A percentile compares a stretch with the other conserved stretches of the same genome.
Conservation (phyloP, 2,113 vertebrate species). For the Bufo bufo region DNA sequence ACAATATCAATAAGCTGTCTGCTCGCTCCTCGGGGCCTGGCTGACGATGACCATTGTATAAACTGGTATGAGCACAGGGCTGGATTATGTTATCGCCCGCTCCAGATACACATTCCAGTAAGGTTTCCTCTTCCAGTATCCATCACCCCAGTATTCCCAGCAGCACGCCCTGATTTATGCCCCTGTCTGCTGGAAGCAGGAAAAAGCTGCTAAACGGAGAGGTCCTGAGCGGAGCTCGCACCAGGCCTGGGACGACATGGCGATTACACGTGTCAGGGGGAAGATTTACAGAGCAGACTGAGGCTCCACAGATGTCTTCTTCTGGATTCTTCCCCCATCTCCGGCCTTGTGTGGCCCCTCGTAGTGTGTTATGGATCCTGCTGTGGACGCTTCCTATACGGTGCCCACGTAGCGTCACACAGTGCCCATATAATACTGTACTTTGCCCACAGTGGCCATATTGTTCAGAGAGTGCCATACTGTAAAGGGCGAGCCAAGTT, state of each 20-base stretch:
- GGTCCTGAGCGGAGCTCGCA: not conserved
- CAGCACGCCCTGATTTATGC: not conserved
- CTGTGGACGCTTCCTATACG: not conserved
- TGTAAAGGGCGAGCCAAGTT: no score
- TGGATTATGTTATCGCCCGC: conserved; percentile 1
- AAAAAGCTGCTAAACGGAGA: not conserved
- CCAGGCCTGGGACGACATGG: not conserved
- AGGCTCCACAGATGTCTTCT: not conserved
- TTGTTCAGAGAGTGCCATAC: no score
- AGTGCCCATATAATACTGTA: no score
- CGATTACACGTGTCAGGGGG: not conserved
- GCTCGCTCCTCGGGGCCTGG: not conserved
- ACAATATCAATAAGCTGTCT: conserved; percentile 19
- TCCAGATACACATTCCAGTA: conserved; percentile 11
- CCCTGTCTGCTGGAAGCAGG: not conserved
- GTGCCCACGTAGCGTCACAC: not conserved
- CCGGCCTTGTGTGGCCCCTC: no score
- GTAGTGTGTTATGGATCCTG: no score
- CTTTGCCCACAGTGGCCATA: no score
- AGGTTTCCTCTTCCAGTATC: not conserved
- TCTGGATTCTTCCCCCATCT: not conserved
- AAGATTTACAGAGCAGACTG: not conserved
- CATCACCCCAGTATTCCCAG: conserved; percentile 3
- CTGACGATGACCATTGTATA: not conserved
- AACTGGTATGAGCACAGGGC: not conserved